Evolutionary conservation across 2,888 invertebrate genomes (phyloP).

Genomic region (Hermaeophaga mercurialis): DNA sequence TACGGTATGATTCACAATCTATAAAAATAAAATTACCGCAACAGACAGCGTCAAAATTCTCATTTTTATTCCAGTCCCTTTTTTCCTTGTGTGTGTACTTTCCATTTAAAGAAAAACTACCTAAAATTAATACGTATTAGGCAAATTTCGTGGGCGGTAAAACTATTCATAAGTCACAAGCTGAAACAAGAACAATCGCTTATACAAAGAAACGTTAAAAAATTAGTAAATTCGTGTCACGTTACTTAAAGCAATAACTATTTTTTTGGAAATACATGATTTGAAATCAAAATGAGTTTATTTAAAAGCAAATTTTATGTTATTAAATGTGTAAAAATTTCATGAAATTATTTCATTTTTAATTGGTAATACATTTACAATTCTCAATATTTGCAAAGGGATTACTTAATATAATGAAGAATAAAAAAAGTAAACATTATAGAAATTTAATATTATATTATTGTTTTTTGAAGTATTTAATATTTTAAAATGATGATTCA

Average conservation of each 20-base stretch:
- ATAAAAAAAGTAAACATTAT: no score
- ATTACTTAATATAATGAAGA: no score
- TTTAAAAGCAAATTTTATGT: no score
- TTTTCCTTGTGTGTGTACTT: background rate
- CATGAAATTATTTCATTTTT: no score
- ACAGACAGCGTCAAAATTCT: background rate
- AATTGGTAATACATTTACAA: no score
- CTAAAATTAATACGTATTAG: background rate
- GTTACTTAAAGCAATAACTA: background rate
- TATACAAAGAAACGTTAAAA: background rate
- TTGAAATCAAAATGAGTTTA: background rate
- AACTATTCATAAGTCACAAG: background rate
- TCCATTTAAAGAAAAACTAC: background rate
- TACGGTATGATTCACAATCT: background rate
- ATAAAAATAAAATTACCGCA: background rate
- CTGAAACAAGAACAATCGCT: background rate
- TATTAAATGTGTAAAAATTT: no score
- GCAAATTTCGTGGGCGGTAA: slow-evolving; percentile 5
- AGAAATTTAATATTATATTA: no score
- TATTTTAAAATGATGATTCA: no score
- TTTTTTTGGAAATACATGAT: background rate
- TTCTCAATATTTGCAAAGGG: no score
- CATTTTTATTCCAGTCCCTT: background rate
- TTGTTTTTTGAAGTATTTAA: no score
- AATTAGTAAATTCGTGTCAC: background rate